Evolutionary conservation across 2,113 vertebrate genomes (phyloP), one percentile per base, ranked within the genome.

Genomic region (Sorex fumeus): DNA sequence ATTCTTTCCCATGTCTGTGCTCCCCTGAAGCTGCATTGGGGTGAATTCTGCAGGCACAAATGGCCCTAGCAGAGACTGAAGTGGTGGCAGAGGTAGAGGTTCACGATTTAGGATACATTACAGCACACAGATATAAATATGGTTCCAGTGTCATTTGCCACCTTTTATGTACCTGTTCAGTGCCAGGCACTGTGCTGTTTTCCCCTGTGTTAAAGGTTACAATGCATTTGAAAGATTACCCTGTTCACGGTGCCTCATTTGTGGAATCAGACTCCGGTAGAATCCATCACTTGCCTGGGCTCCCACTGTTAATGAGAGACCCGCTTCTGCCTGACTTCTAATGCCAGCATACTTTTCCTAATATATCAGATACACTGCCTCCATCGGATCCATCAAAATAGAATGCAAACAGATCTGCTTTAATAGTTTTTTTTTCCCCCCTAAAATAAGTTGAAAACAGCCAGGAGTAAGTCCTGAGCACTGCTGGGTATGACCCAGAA

Each of bases 321-420:
- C 27, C 71, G 66, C 45, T 95, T 88, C 78, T 53, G 25, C 79
- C 71, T 85, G 72, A 27, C n/a, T 28, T 77, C 50, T n/a, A 79
- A 0, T 32, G 77, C 72, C 3, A 28, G 28, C 6, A 8, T 72
- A 25, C 60, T 79, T 78, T 79, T 57, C 47, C n/a, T 66, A 5
- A 16, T 62, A 15, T 30, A 53, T 23, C 53, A 53, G 76, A 53
- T 19, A 60, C 21, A 62, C 25, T 34, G 5, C 71, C 72, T 71
- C 57, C 28, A 18, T 71, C 82, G 84, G 19, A 30, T 72, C 12
- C 30, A 76, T 85, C 25, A 50, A 8, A 69, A 15, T 11, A 18
- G 74, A 85, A 88, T 84, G 64, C 64, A 87, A 70, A 57, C 34
- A 60, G 67, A 88, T 34, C 57, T 23, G 21, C 57, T 28, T 32